Percentiles rank a stretch among this genome's conserved stretches.
Conservation (phyloP, 1,140 invertebrate species). For the Lamellibrachia luymesi region DNA sequence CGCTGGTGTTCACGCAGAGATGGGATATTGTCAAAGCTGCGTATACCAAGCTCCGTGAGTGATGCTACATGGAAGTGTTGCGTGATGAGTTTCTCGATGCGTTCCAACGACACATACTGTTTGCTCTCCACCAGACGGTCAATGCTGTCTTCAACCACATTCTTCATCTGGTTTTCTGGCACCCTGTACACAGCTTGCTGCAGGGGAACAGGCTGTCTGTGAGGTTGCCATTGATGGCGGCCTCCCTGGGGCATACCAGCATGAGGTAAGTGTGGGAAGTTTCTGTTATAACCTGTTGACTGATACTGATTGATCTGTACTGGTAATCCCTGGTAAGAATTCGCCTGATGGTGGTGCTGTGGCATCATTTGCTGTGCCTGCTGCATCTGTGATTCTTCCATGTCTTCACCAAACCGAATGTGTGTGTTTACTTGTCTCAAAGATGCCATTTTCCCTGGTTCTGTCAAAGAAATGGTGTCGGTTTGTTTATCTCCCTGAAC, state of each 20-base stretch:
- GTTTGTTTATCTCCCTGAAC: background rate
- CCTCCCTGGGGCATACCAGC: background rate
- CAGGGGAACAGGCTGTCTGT: background rate
- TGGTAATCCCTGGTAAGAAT: too few species aligned
- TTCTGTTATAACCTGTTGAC: background rate
- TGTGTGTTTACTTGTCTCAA: background rate
- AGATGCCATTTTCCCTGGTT: background rate
- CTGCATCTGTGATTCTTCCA: too few species aligned
- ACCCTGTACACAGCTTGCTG: background rate
- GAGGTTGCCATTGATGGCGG: background rate
- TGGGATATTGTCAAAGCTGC: conserved; percentile 4
- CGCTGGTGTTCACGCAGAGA: conserved; percentile 32
- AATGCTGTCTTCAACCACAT: conserved; percentile 20
- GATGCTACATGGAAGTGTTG: conserved; percentile 13
- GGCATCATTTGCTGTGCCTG: too few species aligned
- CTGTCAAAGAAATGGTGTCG: background rate
- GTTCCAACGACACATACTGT: conserved; percentile 14
- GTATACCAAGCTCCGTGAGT: background rate
- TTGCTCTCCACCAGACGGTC: conserved; percentile 18
- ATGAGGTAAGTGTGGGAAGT: background rate
- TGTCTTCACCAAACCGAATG: background rate
- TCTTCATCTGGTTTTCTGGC: background rate
- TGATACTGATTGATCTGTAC: background rate
- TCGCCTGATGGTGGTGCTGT: too few species aligned
- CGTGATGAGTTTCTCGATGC: conserved; percentile 13